Conservation (phyloP, 2,888 invertebrate species). For the Exocentrus adspersus region DNA sequence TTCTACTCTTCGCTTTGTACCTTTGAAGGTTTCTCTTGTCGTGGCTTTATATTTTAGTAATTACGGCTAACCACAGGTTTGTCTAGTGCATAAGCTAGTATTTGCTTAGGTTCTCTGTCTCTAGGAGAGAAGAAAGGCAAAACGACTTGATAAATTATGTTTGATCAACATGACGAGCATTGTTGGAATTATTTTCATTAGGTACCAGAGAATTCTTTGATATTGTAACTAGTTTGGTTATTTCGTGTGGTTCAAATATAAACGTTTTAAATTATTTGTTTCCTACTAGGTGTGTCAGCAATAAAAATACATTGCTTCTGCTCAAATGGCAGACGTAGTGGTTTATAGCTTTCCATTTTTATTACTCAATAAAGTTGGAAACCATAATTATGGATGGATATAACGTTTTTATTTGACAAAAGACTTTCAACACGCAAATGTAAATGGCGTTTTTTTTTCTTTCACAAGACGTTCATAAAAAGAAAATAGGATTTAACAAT, state of each 20-base stretch:
- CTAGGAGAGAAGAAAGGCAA: constrained; percentile 10
- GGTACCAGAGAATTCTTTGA: too few relatives aligned
- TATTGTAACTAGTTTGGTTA: constrained; percentile 10
- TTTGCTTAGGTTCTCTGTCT: constrained; percentile 16
- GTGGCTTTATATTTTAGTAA: constrained; percentile 30
- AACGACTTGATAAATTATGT: constrained; percentile 25
- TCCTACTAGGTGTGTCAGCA: too few relatives aligned
- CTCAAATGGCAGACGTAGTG: constrained; percentile 5
- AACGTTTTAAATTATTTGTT: too few relatives aligned
- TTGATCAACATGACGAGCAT: constrained; percentile 9
- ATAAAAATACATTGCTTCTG: not conserved
- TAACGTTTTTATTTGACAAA: constrained; percentile 44
- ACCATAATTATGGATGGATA: constrained; percentile 38
- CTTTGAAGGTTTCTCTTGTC: too few relatives aligned
- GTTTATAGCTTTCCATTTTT: constrained; percentile 28
- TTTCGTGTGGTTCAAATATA: too few relatives aligned
- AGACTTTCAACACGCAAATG: constrained; percentile 46
- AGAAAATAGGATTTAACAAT: constrained; percentile 28
- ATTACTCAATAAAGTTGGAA: constrained; percentile 39
- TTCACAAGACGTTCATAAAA: constrained; percentile 25
- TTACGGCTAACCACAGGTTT: constrained; percentile 32
- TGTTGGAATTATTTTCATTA: too few relatives aligned
- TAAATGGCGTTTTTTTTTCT: constrained; percentile 28
- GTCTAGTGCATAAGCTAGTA: constrained; percentile 26
- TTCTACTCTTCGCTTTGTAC: constrained; percentile 25